Percentiles rank a stretch among this genome's conserved stretches.
These are phyloP conservation scores for Sarcophilus harrisii DNA, from an alignment of 2,797 vertebrate species.

Conservation along the genomic window DNA sequence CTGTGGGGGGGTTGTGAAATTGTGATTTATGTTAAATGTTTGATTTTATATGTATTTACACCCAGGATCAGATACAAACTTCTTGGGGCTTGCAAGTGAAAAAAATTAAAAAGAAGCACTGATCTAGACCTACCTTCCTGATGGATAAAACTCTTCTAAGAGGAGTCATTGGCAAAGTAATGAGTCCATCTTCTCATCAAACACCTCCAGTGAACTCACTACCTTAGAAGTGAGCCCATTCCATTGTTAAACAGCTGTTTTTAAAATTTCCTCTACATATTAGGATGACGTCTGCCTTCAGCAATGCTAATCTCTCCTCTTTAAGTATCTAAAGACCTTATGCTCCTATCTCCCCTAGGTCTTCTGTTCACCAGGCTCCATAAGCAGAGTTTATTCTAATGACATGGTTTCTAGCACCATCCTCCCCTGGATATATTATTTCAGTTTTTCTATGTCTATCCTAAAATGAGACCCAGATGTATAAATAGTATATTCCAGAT, in stretches of 20 bases:
- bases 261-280: neutral
- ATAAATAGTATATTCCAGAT: neutral
- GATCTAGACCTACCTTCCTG: neutral
- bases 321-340: neutral
- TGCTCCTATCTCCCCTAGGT: neutral
- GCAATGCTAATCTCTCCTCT: neutral
- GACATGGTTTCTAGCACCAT: neutral
- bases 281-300: neutral
- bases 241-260: neutral
- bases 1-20: no score
- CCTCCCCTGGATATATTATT: neutral
- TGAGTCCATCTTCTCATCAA: neutral
- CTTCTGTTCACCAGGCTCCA: neutral
- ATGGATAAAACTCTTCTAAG: neutral
- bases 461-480: neutral
- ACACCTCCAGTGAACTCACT: neutral
- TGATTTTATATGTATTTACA: no score
- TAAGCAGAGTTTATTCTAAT: neutral
- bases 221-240: neutral
- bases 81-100: no score
- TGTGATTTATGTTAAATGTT: no score
- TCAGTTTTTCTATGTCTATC: neutral
- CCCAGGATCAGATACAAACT: no score
- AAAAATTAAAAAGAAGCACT: no score
- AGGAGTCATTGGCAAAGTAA: neutral